Evolutionary conservation across 2,888 invertebrate genomes (phyloP).

Genomic region (Sthenelais limicola): DNA sequence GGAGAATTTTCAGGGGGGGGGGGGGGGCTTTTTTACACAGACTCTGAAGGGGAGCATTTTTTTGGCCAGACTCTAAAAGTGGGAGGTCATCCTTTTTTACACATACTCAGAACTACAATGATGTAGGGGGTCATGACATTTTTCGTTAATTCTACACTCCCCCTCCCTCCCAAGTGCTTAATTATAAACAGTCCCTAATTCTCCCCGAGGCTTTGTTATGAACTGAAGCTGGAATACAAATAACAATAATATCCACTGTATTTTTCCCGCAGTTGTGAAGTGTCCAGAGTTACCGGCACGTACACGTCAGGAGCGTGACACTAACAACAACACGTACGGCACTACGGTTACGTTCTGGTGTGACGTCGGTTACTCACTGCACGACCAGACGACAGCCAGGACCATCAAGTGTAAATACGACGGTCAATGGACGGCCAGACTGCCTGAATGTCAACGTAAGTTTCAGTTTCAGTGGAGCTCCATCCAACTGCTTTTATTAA

Average conservation of each 20-base stretch:
- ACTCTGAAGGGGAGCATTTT: too few species aligned
- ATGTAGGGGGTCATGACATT: too few species aligned
- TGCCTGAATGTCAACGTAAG: conserved; percentile 52
- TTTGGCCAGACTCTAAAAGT: too few species aligned
- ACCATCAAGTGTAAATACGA: conserved; percentile 50
- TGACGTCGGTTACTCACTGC: conserved; percentile 50
- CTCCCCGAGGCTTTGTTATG: too few species aligned
- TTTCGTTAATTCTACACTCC: too few species aligned
- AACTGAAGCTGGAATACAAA: too few species aligned
- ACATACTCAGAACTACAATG: too few species aligned
- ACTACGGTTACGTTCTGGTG: conserved; percentile 54
- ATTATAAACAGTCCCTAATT: too few species aligned
- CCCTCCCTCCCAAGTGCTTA: too few species aligned
- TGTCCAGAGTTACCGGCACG: conserved; percentile 50
- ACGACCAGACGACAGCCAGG: conserved; percentile 52
- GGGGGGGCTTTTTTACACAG: too few species aligned
- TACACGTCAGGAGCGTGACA: conserved; percentile 46
- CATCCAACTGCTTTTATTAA: neutral
- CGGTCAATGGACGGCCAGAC: conserved; percentile 52
- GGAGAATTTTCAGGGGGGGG: too few species aligned
- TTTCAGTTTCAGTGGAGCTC: neutral
- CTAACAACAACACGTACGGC: conserved; percentile 49
- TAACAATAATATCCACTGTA: neutral
- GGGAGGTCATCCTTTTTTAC: too few species aligned
- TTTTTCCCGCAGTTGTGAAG: conserved; percentile 44